Base-by-base conservation (phyloP, 2,797 vertebrate genomes). In the Dicrostonyx torquatus region DNA sequence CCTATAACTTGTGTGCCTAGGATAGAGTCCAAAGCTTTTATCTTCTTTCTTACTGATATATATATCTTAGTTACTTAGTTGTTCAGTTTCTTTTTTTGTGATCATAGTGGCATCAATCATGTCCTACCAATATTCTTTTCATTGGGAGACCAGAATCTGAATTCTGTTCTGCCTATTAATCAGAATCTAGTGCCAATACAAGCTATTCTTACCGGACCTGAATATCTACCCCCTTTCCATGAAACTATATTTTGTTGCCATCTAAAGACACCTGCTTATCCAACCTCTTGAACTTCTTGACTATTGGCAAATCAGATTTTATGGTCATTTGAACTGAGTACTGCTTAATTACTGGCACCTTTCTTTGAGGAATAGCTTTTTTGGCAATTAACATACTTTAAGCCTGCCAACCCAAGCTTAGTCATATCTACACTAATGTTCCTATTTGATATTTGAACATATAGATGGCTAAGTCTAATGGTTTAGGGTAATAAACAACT, bases 401-500 rank as follows among this genome's bases (percentile, higher is more conserved):
- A 79, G 24, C 8, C 60, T 79, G 64, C 10, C 40, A 84, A 73
- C 70, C 24, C 50, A 40, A 90, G 3, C 5, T 62, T 87, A 62
- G 5, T 76, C 12, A 18, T 34, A 12, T 86, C 37, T 94, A 84
- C 24, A 11, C 13, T 15, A 85, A 92, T 45, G 85, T 62, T 31
- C 18, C 22, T 89, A 34, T n/a, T 88, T 94, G n/a, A 78, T 4
- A n/a, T 62, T 88, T 40, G 22, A 78, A 22, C 13, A 50, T 80
- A 60, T 70, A 58, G 62, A 85, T 90, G n/a, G 72, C 4, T 72
- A 95, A 76, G 24, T 40, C 87, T 85, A 84, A 91, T 94, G 77
- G 4, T 68, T 77, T 94, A 92, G 55, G 50, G 72, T 91, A 88
- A 91, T 90, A 68, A 94, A 87, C 83, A 89, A 48, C 24, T n/a